Percentiles rank a stretch among this genome's conserved stretches.
Evolutionary conservation across 2,113 vertebrate genomes (phyloP).

Genomic region (Prionailurus viverrinus): DNA sequence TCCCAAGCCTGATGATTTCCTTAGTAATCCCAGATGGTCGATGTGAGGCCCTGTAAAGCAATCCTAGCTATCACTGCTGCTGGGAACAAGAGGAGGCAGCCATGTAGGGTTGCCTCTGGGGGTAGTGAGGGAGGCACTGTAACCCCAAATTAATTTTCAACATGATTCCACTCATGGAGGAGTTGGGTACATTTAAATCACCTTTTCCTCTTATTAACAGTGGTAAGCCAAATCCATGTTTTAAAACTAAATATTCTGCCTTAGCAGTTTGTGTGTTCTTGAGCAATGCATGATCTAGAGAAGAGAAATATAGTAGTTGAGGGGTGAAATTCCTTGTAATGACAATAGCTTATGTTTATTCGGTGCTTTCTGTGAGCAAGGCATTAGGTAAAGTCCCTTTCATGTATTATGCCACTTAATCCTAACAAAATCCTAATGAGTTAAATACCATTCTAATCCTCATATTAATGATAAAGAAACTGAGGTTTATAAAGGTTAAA

Average conservation of each 20-base stretch:
- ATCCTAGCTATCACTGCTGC: not conserved
- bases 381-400: constrained; percentile 39
- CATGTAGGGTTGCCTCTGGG: not conserved
- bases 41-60: not conserved
- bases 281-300: not conserved
- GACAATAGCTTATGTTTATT: not conserved
- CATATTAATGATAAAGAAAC: constrained; percentile 16
- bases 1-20: not conserved
- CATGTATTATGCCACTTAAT: constrained; percentile 8
- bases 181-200: not conserved
- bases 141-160: not conserved
- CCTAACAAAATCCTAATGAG: constrained; percentile 52
- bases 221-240: constrained; percentile 8
- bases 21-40: constrained; percentile 25
- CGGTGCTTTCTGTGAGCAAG: not conserved
- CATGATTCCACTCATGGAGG: not conserved
- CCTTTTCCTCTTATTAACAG: not conserved
- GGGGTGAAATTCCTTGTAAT: not conserved
- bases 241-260: constrained; percentile 52
- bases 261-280: not conserved
- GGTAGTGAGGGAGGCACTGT: not conserved
- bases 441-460: constrained; percentile 18
- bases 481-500: constrained; percentile 55
- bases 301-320: not conserved
- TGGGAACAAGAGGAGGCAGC: not conserved